Evolutionary conservation across 2,113 vertebrate species (phyloP).

Genomic region (Progne subis): DNA sequence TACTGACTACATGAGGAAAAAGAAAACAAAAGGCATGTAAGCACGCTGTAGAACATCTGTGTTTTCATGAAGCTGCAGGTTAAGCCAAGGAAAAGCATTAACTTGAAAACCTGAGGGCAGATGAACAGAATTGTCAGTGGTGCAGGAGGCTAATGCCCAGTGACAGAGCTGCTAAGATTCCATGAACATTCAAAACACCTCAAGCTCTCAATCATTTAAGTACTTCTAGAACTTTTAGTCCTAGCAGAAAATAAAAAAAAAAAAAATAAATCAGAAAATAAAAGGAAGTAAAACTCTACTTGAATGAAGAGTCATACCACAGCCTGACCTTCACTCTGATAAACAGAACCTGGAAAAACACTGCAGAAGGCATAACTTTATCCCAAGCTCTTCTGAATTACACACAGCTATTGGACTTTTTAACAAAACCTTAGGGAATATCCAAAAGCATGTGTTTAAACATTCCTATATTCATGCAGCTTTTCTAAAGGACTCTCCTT

Average conservation of each 20-base stretch:
- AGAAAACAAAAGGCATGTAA: background rate
- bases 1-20: conserved; percentile 61
- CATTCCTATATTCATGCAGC: background rate
- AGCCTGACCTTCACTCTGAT: background rate
- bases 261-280: background rate
- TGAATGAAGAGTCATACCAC: background rate
- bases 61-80: background rate
- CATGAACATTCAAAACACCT: background rate
- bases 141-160: background rate
- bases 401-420: background rate
- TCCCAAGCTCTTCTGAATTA: background rate
- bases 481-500: background rate
- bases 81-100: background rate
- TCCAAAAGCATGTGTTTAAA: background rate
- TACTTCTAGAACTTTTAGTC: background rate
- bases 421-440: background rate
- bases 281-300: conserved; percentile 19
- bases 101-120: background rate
- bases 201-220: background rate
- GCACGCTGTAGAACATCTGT: background rate
- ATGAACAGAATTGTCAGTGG: background rate
- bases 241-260: background rate
- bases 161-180: background rate
- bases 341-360: background rate
- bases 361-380: background rate